These are phyloP conservation scores for Atopsyche davidsoni DNA, from an alignment of 1,140 invertebrate species.

Conservation along the genomic window DNA sequence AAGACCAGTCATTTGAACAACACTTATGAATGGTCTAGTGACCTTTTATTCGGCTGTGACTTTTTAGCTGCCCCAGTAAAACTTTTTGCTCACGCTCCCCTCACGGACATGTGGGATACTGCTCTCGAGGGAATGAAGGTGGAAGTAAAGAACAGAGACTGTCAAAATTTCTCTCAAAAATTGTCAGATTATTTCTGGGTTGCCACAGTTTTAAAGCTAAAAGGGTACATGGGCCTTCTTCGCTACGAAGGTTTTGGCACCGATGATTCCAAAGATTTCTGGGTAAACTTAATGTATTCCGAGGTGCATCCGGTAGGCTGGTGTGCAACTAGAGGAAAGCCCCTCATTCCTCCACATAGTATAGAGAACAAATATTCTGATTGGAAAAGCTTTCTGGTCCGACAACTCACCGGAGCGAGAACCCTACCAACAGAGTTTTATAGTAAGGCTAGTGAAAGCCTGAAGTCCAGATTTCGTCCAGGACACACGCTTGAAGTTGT, in stretches of 20 bases:
- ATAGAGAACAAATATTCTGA: slow-evolving; percentile 89
- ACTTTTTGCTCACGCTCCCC: slow-evolving; percentile 86
- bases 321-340: slow-evolving; percentile 93
- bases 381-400: slow-evolving; percentile 91
- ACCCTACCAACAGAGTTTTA: slow-evolving; percentile 90
- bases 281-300: slow-evolving; percentile 89
- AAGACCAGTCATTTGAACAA: slow-evolving; percentile 52
- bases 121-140: slow-evolving; percentile 93
- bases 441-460: slow-evolving; percentile 75
- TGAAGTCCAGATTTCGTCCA: slow-evolving; percentile 73
- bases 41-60: slow-evolving; percentile 61
- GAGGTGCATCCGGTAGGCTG: slow-evolving; percentile 93
- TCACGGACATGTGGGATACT: slow-evolving; percentile 88
- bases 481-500: slow-evolving; percentile 89
- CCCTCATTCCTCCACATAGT: slow-evolving; percentile 84
- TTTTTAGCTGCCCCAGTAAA: slow-evolving; percentile 84
- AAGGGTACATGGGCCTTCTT: slow-evolving; percentile 87
- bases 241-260: slow-evolving; percentile 91
- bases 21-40: slow-evolving; percentile 77
- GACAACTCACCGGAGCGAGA: slow-evolving; percentile 83
- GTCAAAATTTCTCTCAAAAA: slow-evolving; percentile 67
- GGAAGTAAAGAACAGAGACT: slow-evolving; percentile 88
- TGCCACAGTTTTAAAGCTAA: slow-evolving; percentile 83
- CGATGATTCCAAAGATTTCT: slow-evolving; percentile 86
- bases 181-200: slow-evolving; percentile 90